Evolutionary conservation across 2,888 invertebrate species (phyloP), one percentile per base, ranked within the genome.

Genomic region (Sarcophaga caerulescens): DNA sequence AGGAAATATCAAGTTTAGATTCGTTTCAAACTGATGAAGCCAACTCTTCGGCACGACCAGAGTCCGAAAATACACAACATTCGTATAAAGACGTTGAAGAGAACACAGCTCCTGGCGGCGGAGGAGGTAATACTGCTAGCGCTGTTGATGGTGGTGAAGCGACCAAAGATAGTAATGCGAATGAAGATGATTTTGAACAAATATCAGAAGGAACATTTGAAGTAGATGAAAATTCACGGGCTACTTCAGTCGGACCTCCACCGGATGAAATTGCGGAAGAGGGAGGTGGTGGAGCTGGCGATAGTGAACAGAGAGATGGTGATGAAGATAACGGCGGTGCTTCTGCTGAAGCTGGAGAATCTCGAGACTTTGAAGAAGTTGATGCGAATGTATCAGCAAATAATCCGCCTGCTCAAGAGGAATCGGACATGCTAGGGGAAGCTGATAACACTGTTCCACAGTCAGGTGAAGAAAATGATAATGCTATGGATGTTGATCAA

Each of bases 1-100:
- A 93, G 85, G 92, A 92, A 89, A 90, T 92, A 89, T 91, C 93
- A 87, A 92, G 92, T 79, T 88, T 92, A 87, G 92, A 92, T 87
- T 92, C 92, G 19, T 91, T 91, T 87, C 89, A 87, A 74, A 88
- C 88, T 12, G 89, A 89, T 82, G 90, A 90, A 60, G 90, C 89
- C 2, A 92, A 92, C 74, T 89, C 91, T 65, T 90, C 88, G 45
- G 89, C 89, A 11, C 88, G 89, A 14, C 90, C 90, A 4, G 91
- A 91, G 81, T 89, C 91, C 3, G 90, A 89, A 62, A 85, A 89
- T 88, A 12, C 89, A 88, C 44, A 90, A 90, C 79, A 85, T 65
- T 85, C 85, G 63, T 78, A 78, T 44, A 85, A 81, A 65, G 85
- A 82, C 21, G 60, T 88, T 19, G 76, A 91, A 74, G 88, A 89